Evolutionary conservation across 2,113 vertebrate genomes (phyloP).

Genomic region (Alligator sinensis): DNA sequence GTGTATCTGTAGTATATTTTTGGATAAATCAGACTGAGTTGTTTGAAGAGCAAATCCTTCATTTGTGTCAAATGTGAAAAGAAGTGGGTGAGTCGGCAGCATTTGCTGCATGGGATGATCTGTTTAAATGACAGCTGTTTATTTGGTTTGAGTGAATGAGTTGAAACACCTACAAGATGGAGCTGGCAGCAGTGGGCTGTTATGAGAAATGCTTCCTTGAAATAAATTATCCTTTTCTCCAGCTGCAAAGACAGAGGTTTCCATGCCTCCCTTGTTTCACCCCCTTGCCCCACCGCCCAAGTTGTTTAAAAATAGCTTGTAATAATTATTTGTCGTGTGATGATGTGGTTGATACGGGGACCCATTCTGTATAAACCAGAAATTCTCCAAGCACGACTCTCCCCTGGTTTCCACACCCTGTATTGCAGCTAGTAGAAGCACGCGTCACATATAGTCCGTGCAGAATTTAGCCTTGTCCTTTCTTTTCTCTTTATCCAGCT

Average conservation of each 20-base stretch:
- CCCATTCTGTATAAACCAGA: background rate
- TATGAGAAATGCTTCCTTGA: background rate
- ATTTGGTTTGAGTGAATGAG: background rate
- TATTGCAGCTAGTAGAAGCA: rapidly evolving
- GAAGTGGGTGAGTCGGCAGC: background rate
- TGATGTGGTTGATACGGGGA: background rate
- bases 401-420: rapidly evolving
- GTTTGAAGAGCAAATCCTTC: background rate
- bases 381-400: background rate
- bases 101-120: background rate
- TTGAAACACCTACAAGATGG: background rate
- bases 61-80: background rate
- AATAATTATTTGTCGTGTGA: no score
- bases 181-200: background rate
- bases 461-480: background rate
- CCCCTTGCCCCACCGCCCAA: no score
- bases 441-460: rapidly evolving
- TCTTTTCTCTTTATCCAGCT: background rate
- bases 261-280: background rate
- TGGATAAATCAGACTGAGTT: background rate
- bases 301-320: no score
- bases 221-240: background rate
- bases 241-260: background rate
- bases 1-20: background rate
- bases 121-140: background rate